A percentile compares a stretch with the other conserved stretches of the same genome.
Conservation (phyloP, 2,113 vertebrate species). For the human (Homo sapiens) region GRCh38 chr7:154721001-154721500, state of each 20-base stretch:
- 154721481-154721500: background rate
- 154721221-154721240: background rate
- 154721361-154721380: background rate
- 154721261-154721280: background rate
- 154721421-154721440: background rate
- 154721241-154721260: background rate
- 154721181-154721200: accelerated
- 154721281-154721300: background rate
- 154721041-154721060: too few species aligned
- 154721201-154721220: too few species aligned
- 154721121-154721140: background rate
- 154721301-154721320: too few species aligned
- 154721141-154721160: background rate
- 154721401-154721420: background rate
- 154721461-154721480: background rate
- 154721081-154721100: too few species aligned
- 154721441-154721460: background rate
- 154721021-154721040: too few species aligned
- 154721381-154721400: background rate
- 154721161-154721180: background rate
- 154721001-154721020: too few species aligned
- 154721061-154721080: too few species aligned
- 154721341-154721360: too few species aligned
- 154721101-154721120: background rate
- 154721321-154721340: background rate